Evolutionary conservation across 2,113 vertebrate genomes (phyloP).

Genomic region (Ctenodactylus gundi): DNA sequence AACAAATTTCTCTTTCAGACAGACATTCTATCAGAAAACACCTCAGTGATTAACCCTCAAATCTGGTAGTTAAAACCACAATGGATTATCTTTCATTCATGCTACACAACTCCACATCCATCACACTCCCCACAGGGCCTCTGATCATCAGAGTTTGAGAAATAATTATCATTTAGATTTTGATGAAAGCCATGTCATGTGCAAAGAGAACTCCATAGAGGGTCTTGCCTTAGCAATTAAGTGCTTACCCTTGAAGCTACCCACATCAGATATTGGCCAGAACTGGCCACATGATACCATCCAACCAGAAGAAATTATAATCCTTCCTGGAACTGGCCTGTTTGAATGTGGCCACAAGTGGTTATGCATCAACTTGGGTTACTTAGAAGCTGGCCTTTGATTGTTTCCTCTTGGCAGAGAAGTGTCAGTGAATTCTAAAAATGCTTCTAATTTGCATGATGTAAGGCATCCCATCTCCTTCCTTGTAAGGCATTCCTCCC

Average conservation of each 20-base stretch:
- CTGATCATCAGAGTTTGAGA: not conserved
- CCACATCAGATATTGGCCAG: not conserved
- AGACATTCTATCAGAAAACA: not conserved
- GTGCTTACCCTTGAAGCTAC: not conserved
- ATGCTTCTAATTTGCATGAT: not conserved
- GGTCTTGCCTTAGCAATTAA: not conserved
- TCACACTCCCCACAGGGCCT: not conserved
- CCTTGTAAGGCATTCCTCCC: too few relatives aligned
- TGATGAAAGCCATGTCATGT: not conserved
- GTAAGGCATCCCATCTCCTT: not conserved
- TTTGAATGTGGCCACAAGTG: not conserved
- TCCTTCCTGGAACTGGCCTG: too few relatives aligned
- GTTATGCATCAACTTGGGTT: not conserved
- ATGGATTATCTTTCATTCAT: not conserved
- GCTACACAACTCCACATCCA: not conserved
- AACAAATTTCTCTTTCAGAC: not conserved
- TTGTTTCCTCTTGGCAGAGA: not conserved
- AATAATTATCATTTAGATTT: not conserved
- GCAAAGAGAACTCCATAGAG: not conserved
- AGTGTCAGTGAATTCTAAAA: constrained; percentile 4
- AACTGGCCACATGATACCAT: not conserved
- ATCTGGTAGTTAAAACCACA: not conserved
- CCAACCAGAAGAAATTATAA: not conserved
- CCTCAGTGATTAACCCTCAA: not conserved
- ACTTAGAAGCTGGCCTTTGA: not conserved